Conservation (phyloP, 1,140 invertebrate genomes). For the Campoletis sonorensis region DNA sequence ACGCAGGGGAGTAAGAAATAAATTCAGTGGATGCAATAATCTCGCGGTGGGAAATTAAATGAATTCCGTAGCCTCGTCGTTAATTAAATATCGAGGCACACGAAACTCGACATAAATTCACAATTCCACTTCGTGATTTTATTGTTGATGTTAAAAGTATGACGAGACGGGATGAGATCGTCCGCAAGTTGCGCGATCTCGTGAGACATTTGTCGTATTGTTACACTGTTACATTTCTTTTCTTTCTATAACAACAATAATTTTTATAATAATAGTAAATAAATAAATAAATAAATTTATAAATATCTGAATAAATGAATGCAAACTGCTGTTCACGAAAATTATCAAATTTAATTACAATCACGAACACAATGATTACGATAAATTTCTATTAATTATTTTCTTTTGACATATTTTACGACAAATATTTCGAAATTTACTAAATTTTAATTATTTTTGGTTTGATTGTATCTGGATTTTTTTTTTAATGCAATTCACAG, state of each 20-base stretch:
- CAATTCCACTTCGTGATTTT: conserved; percentile 35
- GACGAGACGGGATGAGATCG: conserved; percentile 29
- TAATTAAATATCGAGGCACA: conserved; percentile 38
- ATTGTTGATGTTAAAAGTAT: conserved; percentile 27
- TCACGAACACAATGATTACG: too few relatives aligned
- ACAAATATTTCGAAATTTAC: too few relatives aligned
- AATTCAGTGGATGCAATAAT: conserved; percentile 18
- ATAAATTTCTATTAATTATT: too few relatives aligned
- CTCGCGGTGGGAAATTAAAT: conserved; percentile 15
- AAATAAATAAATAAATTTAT: conserved; percentile 1
- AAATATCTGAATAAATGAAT: background rate
- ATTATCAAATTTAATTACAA: too few relatives aligned
- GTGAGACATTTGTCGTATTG: conserved; percentile 36
- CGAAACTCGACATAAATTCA: conserved; percentile 23
- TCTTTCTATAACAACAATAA: conserved; percentile 13
- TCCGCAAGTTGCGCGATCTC: conserved; percentile 24
- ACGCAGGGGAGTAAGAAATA: background rate
- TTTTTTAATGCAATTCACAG: too few relatives aligned
- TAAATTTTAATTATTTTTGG: too few relatives aligned
- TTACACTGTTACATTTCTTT: conserved; percentile 23
- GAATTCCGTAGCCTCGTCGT: conserved; percentile 19
- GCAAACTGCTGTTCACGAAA: background rate
- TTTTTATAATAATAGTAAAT: background rate
- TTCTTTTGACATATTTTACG: too few relatives aligned
- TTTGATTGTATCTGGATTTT: too few relatives aligned